Percentiles rank a stretch among this genome's conserved stretches.
These are phyloP conservation scores for Heliconius sara DNA, from an alignment of 2,888 invertebrate genomes.

Conservation along the genomic window DNA sequence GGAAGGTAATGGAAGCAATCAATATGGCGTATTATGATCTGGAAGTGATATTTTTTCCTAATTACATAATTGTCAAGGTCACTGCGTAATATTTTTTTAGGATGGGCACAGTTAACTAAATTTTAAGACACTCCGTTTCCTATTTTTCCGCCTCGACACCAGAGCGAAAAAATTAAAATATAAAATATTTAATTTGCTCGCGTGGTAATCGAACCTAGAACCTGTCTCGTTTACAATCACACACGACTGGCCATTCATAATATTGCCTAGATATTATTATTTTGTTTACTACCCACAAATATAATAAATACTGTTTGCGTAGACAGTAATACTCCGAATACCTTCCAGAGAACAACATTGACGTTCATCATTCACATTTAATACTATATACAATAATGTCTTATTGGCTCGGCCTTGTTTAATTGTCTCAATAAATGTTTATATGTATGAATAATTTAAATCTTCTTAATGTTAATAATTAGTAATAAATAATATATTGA, in stretches of 20 bases:
- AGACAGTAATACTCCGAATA: slow-evolving; percentile 1
- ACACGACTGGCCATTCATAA: not conserved
- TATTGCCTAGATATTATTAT: slow-evolving; percentile 11
- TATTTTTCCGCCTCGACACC: no score
- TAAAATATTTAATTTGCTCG: no score
- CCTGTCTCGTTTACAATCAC: no score
- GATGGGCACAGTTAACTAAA: no score
- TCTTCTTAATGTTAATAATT: not conserved
- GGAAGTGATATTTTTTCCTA: not conserved
- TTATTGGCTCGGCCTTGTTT: slow-evolving; percentile 46
- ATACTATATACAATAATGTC: not conserved
- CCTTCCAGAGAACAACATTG: slow-evolving; percentile 29
- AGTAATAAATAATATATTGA: not conserved
- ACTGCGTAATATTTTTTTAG: not conserved
- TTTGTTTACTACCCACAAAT: slow-evolving; percentile 18
- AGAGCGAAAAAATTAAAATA: no score
- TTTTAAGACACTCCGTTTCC: no score
- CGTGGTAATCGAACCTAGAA: no score
- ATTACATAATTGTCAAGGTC: not conserved
- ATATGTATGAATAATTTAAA: slow-evolving; percentile 21
- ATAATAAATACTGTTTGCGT: slow-evolving; percentile 25
- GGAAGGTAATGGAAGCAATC: not conserved
- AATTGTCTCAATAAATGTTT: slow-evolving; percentile 45
- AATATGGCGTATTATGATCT: not conserved
- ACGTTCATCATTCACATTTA: slow-evolving; percentile 16